Percentiles rank a stretch among this genome's conserved stretches.
These are phyloP conservation scores for Diorhabda elongata DNA, from an alignment of 1,140 invertebrate species.

Conservation along the genomic window DNA sequence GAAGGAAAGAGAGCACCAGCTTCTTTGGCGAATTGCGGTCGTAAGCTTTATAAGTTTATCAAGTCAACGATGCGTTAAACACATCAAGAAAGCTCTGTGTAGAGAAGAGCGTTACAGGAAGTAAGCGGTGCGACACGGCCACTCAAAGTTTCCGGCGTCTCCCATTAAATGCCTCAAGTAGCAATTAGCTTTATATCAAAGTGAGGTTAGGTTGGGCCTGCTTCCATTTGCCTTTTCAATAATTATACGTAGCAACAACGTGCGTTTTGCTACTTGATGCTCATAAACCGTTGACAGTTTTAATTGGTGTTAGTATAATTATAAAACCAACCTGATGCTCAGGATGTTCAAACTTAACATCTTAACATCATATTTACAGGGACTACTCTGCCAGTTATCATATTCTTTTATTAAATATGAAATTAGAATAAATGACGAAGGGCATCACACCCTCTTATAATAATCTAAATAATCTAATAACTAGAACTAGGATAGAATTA, in stretches of 20 bases:
- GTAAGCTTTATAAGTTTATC: conserved; percentile 19
- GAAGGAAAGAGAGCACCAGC: conserved; percentile 8
- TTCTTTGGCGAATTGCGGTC: conserved; percentile 19
- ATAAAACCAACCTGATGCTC: background rate
- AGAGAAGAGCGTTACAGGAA: conserved; percentile 28
- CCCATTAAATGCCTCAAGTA: conserved; percentile 35
- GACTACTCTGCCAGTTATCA: too few species aligned
- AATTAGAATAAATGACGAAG: too few species aligned
- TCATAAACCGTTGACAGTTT: conserved; percentile 6
- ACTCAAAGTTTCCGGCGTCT: conserved; percentile 33
- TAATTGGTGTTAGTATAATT: conserved; percentile 7
- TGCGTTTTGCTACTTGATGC: conserved; percentile 9
- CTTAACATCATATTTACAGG: too few species aligned
- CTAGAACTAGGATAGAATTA: too few species aligned
- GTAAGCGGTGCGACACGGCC: conserved; percentile 24
- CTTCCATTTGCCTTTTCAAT: conserved; percentile 11
- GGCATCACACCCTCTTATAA: too few species aligned
- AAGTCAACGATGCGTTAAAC: conserved; percentile 28
- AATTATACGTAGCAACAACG: conserved; percentile 9
- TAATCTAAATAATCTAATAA: too few species aligned
- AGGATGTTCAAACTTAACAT: too few species aligned
- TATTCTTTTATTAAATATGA: too few species aligned
- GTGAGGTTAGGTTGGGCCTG: conserved; percentile 27
- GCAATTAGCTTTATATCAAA: conserved; percentile 35
- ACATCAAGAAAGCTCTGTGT: conserved; percentile 22